Evolutionary conservation across 2,113 vertebrate genomes (phyloP).

Genomic region (Solenodon paradoxus): DNA sequence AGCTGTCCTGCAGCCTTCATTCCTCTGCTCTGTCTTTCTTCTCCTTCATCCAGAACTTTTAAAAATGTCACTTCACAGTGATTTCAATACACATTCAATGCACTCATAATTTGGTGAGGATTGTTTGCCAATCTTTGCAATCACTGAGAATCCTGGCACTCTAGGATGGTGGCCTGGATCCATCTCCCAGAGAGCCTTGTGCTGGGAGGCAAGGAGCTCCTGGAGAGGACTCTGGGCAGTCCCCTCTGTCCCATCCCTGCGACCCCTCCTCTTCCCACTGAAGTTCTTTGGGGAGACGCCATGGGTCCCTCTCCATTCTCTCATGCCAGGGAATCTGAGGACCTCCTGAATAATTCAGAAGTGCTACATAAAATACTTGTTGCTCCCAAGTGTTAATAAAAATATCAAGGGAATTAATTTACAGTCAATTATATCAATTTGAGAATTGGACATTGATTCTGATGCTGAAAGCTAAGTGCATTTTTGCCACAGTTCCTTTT

Average conservation of each 20-base stretch:
- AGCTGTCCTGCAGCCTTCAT: not conserved
- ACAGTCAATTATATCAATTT: conserved; percentile 94
- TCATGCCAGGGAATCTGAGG: conserved; percentile 81
- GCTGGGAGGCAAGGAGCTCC: not conserved
- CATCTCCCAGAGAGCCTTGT: too few relatives aligned
- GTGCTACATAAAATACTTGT: conserved; percentile 87
- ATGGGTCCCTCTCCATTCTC: conserved; percentile 75
- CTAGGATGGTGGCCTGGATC: not conserved
- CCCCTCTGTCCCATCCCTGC: accelerated
- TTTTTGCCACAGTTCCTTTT: conserved; percentile 60
- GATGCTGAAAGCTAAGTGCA: conserved; percentile 80
- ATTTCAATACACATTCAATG: not conserved
- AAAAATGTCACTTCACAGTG: not conserved
- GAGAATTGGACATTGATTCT: conserved; percentile 88
- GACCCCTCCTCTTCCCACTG: not conserved
- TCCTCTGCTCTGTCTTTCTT: accelerated
- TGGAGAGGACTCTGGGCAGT: not conserved
- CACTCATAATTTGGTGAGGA: not conserved
- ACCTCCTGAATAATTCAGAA: conserved; percentile 89
- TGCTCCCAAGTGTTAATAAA: conserved; percentile 90
- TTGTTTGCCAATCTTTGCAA: not conserved
- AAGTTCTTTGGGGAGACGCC: conserved; percentile 59
- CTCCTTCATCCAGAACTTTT: not conserved
- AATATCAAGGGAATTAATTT: conserved; percentile 97
- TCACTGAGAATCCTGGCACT: not conserved